phyloP scores from a whole-genome alignment of 2,888 invertebrate genomes.

The Laspeyria flexula region DNA sequence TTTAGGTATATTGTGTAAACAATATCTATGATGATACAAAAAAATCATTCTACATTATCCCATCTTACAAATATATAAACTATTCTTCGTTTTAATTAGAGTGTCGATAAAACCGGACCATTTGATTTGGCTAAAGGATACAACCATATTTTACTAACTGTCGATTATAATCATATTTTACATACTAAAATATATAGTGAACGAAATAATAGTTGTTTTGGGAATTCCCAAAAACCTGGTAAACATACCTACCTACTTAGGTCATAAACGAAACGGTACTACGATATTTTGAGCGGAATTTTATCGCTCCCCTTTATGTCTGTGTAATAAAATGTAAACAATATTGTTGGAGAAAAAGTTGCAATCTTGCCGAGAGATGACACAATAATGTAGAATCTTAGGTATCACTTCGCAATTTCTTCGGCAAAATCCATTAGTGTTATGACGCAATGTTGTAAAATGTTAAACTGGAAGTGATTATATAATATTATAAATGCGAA shows the following conservation, averaged over 20 bases:
- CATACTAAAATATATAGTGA: too few species aligned
- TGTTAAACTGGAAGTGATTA: constrained; percentile 41
- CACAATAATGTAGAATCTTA: constrained; percentile 52
- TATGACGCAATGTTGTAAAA: constrained; percentile 51
- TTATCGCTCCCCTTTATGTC: constrained; percentile 55
- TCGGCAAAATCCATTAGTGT: constrained; percentile 68
- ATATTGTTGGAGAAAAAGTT: constrained; percentile 50
- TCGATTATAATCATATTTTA: too few species aligned
- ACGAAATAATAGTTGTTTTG: too few species aligned
- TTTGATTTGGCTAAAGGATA: too few species aligned
- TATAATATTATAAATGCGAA: background rate
- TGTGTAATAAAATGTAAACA: constrained; percentile 55
- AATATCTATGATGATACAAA: too few species aligned
- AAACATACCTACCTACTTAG: constrained; percentile 31
- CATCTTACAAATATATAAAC: too few species aligned
- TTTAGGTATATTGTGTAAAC: too few species aligned
- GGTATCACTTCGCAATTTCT: constrained; percentile 62
- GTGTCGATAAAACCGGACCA: too few species aligned
- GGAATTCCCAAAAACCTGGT: background rate
- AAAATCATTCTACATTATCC: too few species aligned
- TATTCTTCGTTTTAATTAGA: too few species aligned
- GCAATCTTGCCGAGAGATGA: constrained; percentile 52
- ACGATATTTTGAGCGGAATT: constrained; percentile 53
- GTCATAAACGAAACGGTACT: constrained; percentile 41
- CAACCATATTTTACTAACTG: too few species aligned